These are phyloP conservation scores for Antennarius striatus DNA, from an alignment of 2,113 vertebrate species.

Conservation along the genomic window DNA sequence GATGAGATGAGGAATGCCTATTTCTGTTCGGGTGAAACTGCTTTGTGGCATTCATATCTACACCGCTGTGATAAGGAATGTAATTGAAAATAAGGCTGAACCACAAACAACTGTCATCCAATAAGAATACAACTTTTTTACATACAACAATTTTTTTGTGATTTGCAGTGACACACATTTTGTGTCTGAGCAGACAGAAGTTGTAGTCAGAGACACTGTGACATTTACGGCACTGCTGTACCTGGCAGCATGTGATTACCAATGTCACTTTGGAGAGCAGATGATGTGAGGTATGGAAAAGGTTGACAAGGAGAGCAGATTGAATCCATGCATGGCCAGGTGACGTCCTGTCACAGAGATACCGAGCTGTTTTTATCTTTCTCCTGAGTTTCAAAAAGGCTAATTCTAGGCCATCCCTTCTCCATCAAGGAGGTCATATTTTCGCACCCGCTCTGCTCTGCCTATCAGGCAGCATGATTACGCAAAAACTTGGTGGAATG, in stretches of 20 bases:
- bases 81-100: too few species aligned
- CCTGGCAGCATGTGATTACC: slow-evolving; percentile 56
- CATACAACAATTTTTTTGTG: slow-evolving; percentile 37
- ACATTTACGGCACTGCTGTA: slow-evolving; percentile 63
- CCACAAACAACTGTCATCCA: too few species aligned
- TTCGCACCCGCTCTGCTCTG: too few species aligned
- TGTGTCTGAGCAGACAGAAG: slow-evolving; percentile 50
- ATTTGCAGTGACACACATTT: slow-evolving; percentile 16
- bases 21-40: background rate
- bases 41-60: background rate
- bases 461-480: background rate
- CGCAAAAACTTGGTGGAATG: background rate
- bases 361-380: background rate
- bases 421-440: too few species aligned
- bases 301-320: background rate
- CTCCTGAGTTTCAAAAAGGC: background rate
- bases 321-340: slow-evolving; percentile 4
- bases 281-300: slow-evolving; percentile 5
- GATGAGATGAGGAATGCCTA: slow-evolving; percentile 3
- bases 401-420: background rate
- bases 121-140: background rate
- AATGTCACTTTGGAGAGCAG: slow-evolving; percentile 3
- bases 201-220: slow-evolving; percentile 42
- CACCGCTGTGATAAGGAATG: too few species aligned
- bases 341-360: background rate